Conservation (phyloP, 2,888 invertebrate genomes). For the Drosophila kokeensis region DNA sequence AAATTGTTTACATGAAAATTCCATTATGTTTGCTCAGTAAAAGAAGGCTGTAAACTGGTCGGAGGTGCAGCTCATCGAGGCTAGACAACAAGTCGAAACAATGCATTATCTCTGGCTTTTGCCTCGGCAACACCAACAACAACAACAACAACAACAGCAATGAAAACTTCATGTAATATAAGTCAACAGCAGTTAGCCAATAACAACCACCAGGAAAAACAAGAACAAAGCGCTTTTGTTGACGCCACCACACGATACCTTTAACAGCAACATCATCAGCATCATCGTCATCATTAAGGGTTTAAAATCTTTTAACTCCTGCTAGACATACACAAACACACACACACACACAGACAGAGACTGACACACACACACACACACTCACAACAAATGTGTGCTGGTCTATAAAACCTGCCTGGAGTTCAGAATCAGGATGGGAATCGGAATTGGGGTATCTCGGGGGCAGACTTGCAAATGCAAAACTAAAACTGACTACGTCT, state of each 20-base stretch:
- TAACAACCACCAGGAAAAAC: conserved; percentile 50
- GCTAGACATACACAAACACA: conserved; percentile 25
- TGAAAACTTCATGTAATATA: conserved; percentile 68
- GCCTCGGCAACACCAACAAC: conserved; percentile 22
- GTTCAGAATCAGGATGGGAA: conserved; percentile 21
- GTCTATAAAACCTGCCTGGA: conserved; percentile 53
- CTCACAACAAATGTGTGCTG: conserved; percentile 16
- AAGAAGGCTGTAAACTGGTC: conserved; percentile 52
- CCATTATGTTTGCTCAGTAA: conserved; percentile 68
- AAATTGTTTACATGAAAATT: conserved; percentile 79
- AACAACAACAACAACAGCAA: conserved; percentile 30
- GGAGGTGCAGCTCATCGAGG: conserved; percentile 62
- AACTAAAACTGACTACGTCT: conserved; percentile 56
- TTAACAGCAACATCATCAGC: conserved; percentile 55
- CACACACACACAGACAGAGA: neutral
- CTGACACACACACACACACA: conserved; percentile 1
- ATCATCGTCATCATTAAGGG: conserved; percentile 64
- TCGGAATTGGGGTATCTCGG: conserved; percentile 11
- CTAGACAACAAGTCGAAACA: conserved; percentile 70
- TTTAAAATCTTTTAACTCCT: conserved; percentile 60
- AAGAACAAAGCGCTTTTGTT: conserved; percentile 61
- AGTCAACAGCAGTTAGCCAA: conserved; percentile 74
- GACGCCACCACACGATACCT: conserved; percentile 62
- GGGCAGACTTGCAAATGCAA: conserved; percentile 59
- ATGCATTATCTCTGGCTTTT: conserved; percentile 64